These are phyloP conservation scores for Pseudomugil gertrudae DNA, from an alignment of 2,797 vertebrate genomes.

Conservation along the genomic window DNA sequence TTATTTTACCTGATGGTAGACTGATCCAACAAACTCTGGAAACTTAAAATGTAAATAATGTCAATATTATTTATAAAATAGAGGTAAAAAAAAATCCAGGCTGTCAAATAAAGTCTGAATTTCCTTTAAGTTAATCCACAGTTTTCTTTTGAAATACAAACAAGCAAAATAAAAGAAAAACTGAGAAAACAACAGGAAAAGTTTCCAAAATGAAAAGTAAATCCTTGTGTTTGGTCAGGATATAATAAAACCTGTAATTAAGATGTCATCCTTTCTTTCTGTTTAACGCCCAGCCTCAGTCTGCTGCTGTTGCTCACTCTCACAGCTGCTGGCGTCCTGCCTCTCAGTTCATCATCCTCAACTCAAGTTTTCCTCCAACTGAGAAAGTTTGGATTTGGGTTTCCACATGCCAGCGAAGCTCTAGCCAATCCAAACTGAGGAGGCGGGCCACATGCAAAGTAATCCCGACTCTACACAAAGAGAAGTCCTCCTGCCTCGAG, in stretches of 20 bases:
- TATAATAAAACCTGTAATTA: slow-evolving; percentile 34
- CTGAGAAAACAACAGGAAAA: slow-evolving; percentile 1
- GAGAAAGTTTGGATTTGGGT: slow-evolving; percentile 67
- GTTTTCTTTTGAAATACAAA: slow-evolving; percentile 15
- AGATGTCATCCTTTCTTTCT: slow-evolving; percentile 35
- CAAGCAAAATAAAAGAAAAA: background rate
- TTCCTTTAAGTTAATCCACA: background rate
- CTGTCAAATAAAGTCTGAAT: slow-evolving; percentile 7
- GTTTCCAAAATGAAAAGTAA: slow-evolving; percentile 20
- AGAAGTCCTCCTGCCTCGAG: slow-evolving; percentile 52
- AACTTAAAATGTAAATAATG: background rate
- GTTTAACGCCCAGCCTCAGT: slow-evolving; percentile 6
- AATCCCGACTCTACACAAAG: slow-evolving; percentile 47
- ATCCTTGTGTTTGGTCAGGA: slow-evolving; percentile 5
- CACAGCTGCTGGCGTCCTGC: slow-evolving; percentile 65
- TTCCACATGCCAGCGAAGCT: slow-evolving; percentile 51
- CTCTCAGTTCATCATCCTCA: slow-evolving; percentile 59
- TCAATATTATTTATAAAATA: background rate
- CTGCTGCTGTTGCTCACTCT: slow-evolving; percentile 66
- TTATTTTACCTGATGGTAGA: too few relatives aligned
- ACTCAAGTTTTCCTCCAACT: slow-evolving; percentile 64
- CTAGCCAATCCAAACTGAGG: slow-evolving; percentile 63
- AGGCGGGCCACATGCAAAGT: slow-evolving; percentile 62
- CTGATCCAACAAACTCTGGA: background rate
- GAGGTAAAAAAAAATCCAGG: slow-evolving; percentile 4